Evolutionary conservation across 2,888 invertebrate species (phyloP).

Genomic region (Clunio marinus): DNA sequence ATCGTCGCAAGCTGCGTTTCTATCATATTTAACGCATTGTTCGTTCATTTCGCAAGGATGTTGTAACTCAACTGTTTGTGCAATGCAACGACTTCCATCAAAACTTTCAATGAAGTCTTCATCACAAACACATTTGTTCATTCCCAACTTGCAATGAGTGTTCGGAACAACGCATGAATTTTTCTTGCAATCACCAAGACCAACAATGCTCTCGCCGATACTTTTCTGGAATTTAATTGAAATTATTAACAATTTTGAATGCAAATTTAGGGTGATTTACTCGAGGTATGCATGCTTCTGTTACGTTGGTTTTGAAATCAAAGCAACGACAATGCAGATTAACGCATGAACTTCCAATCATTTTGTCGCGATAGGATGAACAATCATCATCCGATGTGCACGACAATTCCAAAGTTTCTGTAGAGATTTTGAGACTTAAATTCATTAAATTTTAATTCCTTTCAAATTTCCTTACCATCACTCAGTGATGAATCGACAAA

Average conservation of each 20-base stretch:
- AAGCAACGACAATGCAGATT: neutral
- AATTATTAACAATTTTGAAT: neutral
- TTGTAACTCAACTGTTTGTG: neutral
- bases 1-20: neutral
- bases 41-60: slow-evolving; percentile 1
- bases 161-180: neutral
- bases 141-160: neutral
- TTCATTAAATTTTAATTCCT: neutral
- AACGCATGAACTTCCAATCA: neutral
- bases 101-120: neutral
- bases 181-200: neutral
- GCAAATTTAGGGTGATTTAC: neutral
- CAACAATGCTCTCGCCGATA: neutral
- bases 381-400: neutral
- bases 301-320: neutral
- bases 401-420: neutral
- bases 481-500: too few relatives aligned
- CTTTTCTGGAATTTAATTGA: neutral
- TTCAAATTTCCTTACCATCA: neutral
- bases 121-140: neutral
- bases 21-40: neutral
- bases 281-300: neutral
- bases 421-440: neutral
- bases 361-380: neutral
- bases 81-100: neutral